phyloP scores from a whole-genome alignment of 2,113 vertebrate species.

The Coreoperca whiteheadi region DNA sequence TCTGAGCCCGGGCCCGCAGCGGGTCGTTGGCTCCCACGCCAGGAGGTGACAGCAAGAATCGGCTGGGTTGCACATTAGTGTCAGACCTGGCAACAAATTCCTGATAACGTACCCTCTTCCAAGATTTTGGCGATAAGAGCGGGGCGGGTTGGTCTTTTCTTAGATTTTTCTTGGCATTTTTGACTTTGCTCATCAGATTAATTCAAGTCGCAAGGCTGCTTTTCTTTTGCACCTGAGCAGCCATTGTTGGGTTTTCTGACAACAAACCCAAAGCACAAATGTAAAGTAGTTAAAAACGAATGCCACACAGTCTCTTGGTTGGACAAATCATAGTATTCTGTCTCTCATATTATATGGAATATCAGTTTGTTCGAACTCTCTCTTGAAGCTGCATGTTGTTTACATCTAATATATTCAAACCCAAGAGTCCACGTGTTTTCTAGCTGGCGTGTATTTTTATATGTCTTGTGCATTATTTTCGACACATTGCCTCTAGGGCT shows the following conservation, averaged over 20 bases:
- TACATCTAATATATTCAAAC: neutral
- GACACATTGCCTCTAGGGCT: neutral
- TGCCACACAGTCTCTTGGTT: neutral
- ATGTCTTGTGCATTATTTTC: neutral
- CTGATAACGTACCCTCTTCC: conserved; percentile 9
- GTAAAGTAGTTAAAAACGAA: neutral
- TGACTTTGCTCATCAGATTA: conserved; percentile 10
- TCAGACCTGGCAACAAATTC: conserved; percentile 52
- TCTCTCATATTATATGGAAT: neutral
- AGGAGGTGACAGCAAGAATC: conserved; percentile 38
- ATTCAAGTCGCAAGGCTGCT: neutral
- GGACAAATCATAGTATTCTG: neutral
- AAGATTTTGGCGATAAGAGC: neutral
- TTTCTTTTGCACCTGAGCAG: conserved; percentile 6
- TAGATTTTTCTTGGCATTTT: conserved; percentile 13
- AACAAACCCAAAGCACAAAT: neutral
- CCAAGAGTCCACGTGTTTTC: neutral
- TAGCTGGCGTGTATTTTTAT: neutral
- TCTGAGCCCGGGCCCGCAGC: conserved; percentile 40
- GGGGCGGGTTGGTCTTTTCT: neutral
- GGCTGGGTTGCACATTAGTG: conserved; percentile 42
- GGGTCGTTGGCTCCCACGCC: conserved; percentile 25
- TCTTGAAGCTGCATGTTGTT: neutral
- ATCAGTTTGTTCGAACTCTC: neutral
- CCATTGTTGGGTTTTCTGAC: conserved; percentile 10